Evolutionary conservation across 2,888 invertebrate genomes (phyloP).

Genomic region (Apocheima hispidaria): DNA sequence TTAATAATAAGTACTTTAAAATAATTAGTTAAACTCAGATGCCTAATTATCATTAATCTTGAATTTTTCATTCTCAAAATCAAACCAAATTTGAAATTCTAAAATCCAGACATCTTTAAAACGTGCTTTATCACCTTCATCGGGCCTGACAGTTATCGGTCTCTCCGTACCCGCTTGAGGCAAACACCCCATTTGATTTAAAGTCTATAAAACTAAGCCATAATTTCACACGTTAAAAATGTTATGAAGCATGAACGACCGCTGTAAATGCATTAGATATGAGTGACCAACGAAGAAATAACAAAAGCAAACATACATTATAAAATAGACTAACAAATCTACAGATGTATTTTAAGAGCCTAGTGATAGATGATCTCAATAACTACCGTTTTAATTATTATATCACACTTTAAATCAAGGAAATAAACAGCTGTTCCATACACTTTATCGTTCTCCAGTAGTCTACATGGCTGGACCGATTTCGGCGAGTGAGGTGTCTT

Average conservation of each 20-base stretch:
- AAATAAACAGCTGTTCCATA: no score
- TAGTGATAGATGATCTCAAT: no score
- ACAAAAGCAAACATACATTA: no score
- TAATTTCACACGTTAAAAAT: neutral
- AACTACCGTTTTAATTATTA: no score
- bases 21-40: neutral
- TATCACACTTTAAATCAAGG: no score
- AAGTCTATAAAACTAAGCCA: neutral
- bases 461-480: no score
- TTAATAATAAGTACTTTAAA: no score
- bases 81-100: conserved; percentile 8
- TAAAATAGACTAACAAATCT: no score
- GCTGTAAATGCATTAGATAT: neutral
- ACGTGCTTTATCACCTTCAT: conserved; percentile 25
- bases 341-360: no score
- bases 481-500: no score
- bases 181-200: conserved; percentile 13
- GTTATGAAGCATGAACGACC: neutral
- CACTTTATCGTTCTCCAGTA: no score
- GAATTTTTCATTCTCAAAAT: conserved; percentile 1
- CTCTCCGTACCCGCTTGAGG: conserved; percentile 15
- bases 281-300: no score
- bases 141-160: conserved; percentile 2
- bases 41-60: neutral
- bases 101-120: conserved; percentile 16